Base-by-base conservation (phyloP, 2,113 vertebrate species). In the Gulo gulo region DNA sequence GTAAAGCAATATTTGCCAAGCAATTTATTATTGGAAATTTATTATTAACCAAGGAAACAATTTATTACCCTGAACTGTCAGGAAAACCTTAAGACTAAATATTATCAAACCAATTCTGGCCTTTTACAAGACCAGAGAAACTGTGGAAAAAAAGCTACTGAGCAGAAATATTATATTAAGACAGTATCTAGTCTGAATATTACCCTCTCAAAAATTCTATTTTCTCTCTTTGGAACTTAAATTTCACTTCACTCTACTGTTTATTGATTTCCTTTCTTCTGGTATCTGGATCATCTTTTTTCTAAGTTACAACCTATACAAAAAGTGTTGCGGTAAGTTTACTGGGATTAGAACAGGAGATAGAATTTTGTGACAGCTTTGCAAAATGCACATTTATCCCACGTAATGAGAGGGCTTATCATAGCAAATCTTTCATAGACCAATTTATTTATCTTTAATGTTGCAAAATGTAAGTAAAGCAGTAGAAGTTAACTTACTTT, bases 251-350 rank as follows among this genome's bases (percentile, higher is more conserved):
- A 91, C 6, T 92, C 94, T 88, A 52, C 29, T 97, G 42, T 84
- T 97, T 79, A 90, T 21, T 96, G 81, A 65, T 93, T 96, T 97
- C 36, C 63, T 97, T 97, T 97, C 11, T 29, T 61, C 69, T 95
- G 13, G 10, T 89, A 31, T 31, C 45, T 95, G 93, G 18, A 93
- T 69, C 74, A n/a, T 95, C 69, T 93, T 36, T 87, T 95, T 79
- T 84, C n/a, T 65, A 79, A 92, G 23, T 96, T 95, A 73, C 59
- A 97, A 52, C 7, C 57, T 63, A 57, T 63, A 16, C 2, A 59
- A 52, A 57, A 73, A 85, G 24, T 39, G 11, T 78, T 73, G 24
- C 50, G 11, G 31, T 7, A 57, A 57, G 13, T 34, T 24, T 36
- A 89, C 67, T 21, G 65, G 52, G 96, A 42, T 95, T 86, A 97